phyloP scores from a whole-genome alignment of 2,888 invertebrate genomes.

The Tenthredo notha region DNA sequence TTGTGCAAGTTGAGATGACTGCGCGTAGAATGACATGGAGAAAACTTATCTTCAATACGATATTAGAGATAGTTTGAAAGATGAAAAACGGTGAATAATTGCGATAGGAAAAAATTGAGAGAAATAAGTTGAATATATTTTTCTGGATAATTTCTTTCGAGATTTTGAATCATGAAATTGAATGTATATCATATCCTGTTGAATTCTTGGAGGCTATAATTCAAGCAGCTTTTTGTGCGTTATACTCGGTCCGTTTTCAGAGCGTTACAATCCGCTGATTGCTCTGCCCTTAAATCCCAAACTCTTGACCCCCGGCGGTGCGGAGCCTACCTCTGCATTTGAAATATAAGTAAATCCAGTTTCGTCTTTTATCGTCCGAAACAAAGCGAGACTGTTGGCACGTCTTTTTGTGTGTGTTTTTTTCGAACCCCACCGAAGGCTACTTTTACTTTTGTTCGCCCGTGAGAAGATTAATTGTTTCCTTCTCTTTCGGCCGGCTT shows the following conservation, averaged over 20 bases:
- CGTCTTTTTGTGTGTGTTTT: slow-evolving; percentile 22
- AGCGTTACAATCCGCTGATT: slow-evolving; percentile 21
- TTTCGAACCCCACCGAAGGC: slow-evolving; percentile 2
- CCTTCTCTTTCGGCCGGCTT: slow-evolving; percentile 5
- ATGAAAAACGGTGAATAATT: neutral
- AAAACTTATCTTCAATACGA: too few species aligned
- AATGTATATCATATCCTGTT: neutral
- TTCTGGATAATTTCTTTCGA: neutral
- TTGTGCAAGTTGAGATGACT: neutral
- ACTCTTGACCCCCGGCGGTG: slow-evolving; percentile 22
- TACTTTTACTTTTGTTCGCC: slow-evolving; percentile 36
- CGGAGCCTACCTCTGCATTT: slow-evolving; percentile 13
- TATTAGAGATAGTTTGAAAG: neutral
- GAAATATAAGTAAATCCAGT: slow-evolving; percentile 30
- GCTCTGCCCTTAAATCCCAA: neutral
- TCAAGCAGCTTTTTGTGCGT: neutral
- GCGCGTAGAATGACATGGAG: too few species aligned
- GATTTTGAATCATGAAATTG: neutral
- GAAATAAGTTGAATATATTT: neutral
- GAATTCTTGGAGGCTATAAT: neutral
- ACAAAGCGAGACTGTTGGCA: slow-evolving; percentile 28
- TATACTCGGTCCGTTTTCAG: neutral
- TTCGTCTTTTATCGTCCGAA: slow-evolving; percentile 40
- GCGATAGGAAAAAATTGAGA: neutral
- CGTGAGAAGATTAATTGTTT: slow-evolving; percentile 45